Percentiles rank a stretch among this genome's conserved stretches.
phyloP scores from a whole-genome alignment of 2,113 vertebrate genomes.

The Rhodinocichla rosea region DNA sequence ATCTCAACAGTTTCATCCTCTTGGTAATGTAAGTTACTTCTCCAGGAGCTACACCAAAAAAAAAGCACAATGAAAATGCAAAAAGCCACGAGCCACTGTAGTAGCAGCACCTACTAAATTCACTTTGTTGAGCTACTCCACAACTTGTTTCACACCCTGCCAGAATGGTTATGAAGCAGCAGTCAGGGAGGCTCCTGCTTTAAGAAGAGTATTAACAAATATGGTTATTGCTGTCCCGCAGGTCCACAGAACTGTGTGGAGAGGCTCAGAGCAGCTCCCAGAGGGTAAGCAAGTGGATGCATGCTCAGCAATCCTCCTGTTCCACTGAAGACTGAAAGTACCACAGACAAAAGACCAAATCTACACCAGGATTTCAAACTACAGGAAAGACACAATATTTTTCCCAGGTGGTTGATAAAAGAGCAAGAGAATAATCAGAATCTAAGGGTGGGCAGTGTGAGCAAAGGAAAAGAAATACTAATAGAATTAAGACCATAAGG shows the following conservation, averaged over 20 bases:
- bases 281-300: fast-evolving
- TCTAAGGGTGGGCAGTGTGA: not conserved
- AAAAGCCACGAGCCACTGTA: not conserved
- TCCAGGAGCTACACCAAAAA: not conserved
- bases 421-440: not conserved
- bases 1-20: not conserved
- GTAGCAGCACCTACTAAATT: not conserved
- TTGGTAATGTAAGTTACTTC: not conserved
- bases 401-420: not conserved
- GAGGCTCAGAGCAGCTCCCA: fast-evolving
- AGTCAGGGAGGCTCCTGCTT: not conserved
- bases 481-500: fast-evolving
- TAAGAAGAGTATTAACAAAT: not conserved
- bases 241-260: not conserved
- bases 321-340: not conserved
- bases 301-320: fast-evolving
- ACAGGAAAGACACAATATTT: not conserved
- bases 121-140: not conserved
- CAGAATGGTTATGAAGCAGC: fast-evolving
- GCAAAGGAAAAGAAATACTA: not conserved
- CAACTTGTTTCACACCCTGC: fast-evolving
- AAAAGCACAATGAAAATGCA: not conserved
- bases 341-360: not conserved
- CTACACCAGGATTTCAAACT: not conserved
- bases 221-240: too few relatives aligned